Evolutionary conservation across 2,888 invertebrate species (phyloP).

Genomic region (Thereva unica): DNA sequence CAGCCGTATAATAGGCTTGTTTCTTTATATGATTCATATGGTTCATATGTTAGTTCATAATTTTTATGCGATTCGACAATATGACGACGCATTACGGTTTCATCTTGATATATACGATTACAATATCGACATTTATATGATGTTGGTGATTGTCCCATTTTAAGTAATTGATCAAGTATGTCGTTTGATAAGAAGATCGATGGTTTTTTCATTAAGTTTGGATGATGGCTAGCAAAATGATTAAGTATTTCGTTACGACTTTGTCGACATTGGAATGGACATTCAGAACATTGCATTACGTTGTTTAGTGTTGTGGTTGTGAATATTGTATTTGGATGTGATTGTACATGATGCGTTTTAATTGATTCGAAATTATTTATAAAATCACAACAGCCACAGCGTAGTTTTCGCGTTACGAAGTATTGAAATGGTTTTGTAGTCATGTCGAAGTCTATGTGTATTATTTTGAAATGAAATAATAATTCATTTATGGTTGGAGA

Average conservation of each 20-base stretch:
- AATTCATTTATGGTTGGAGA: background rate
- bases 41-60: too few species aligned
- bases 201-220: background rate
- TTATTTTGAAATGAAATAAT: background rate
- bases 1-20: background rate
- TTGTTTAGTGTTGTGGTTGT: background rate
- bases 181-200: background rate
- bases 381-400: background rate
- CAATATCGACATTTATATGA: background rate
- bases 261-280: background rate
- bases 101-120: background rate
- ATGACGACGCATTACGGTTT: background rate
- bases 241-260: background rate
- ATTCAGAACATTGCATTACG: background rate
- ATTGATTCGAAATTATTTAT: background rate
- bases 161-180: background rate
- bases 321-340: background rate
- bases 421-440: background rate
- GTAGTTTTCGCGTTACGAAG: background rate
- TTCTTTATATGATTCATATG: background rate
- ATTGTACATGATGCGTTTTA: background rate
- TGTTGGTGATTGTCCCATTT: background rate
- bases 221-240: background rate
- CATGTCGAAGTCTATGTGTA: background rate
- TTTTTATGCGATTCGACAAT: background rate